Evolutionary conservation across 2,888 invertebrate species (phyloP).

Genomic region (Pasiphila rectangulata): DNA sequence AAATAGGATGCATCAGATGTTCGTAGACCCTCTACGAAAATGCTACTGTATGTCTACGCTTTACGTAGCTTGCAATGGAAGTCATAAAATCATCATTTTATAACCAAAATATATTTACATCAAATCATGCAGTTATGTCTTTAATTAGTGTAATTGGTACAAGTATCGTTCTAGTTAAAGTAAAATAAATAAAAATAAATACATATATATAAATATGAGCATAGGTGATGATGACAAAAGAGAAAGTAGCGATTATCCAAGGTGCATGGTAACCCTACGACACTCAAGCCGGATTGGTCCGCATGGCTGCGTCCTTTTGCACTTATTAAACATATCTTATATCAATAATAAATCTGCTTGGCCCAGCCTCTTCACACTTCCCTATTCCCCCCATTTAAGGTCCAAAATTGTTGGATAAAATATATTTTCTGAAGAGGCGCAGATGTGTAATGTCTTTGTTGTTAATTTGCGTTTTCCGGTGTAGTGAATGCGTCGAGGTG

Average conservation of each 20-base stretch:
- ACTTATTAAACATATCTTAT: conserved; percentile 76
- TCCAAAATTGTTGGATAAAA: conserved; percentile 32
- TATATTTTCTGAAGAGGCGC: conserved; percentile 44
- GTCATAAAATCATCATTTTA: no score
- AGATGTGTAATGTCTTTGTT: conserved; percentile 79
- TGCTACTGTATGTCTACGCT: not conserved
- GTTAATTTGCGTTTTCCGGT: conserved; percentile 79
- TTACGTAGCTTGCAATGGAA: no score
- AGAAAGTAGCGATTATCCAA: not conserved
- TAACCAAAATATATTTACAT: no score
- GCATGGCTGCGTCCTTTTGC: conserved; percentile 67
- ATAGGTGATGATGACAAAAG: not conserved
- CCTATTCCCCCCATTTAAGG: conserved; percentile 40
- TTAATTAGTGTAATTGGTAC: no score
- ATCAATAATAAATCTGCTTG: conserved; percentile 69
- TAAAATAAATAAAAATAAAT: no score
- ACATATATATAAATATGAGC: not conserved
- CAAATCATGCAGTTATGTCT: no score
- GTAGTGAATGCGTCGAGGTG: conserved; percentile 70
- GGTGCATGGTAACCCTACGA: conserved; percentile 48
- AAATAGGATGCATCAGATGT: no score
- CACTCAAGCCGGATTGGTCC: conserved; percentile 61
- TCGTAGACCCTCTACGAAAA: conserved; percentile 4
- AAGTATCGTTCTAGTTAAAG: no score
- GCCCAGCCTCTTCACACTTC: conserved; percentile 33